These are phyloP conservation scores for Anseranas semipalmata DNA, from an alignment of 2,113 vertebrate genomes.

Conservation along the genomic window DNA sequence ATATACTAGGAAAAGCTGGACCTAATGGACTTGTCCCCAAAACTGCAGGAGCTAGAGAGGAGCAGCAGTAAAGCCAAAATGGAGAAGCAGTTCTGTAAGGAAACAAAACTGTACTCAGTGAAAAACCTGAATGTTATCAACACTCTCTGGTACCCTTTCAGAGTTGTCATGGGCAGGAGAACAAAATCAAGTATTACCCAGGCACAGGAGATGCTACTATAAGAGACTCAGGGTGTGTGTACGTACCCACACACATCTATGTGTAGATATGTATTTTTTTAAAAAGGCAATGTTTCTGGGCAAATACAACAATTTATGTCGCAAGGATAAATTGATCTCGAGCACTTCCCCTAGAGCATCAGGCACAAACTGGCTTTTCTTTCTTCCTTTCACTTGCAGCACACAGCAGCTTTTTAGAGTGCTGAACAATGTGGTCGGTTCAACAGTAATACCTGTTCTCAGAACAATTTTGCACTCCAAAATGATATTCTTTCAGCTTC, in stretches of 20 bases:
- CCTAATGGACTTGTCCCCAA: not conserved
- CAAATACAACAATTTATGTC: not conserved
- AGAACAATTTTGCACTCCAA: conserved; percentile 3
- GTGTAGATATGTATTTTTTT: not conserved
- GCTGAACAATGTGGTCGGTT: not conserved
- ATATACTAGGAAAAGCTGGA: not conserved
- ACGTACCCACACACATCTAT: not conserved
- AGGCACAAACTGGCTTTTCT: not conserved
- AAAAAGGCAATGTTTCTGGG: not conserved
- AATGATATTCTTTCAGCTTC: not conserved
- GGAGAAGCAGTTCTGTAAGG: not conserved
- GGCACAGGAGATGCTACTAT: not conserved
- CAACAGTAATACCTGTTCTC: not conserved
- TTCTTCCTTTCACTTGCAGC: not conserved
- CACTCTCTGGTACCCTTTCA: not conserved
- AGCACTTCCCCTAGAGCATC: not conserved
- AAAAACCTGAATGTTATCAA: not conserved
- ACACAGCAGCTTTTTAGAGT: not conserved
- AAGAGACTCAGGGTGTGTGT: not conserved
- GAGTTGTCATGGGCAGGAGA: not conserved
- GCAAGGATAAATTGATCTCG: not conserved
- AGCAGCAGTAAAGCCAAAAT: not conserved
- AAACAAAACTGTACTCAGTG: not conserved
- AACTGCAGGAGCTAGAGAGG: not conserved
- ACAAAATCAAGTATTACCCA: not conserved